A percentile compares a stretch with the other conserved stretches of the same genome.
phyloP scores from a whole-genome alignment of 2,113 vertebrate genomes.

The Pachycephala philippinensis region DNA sequence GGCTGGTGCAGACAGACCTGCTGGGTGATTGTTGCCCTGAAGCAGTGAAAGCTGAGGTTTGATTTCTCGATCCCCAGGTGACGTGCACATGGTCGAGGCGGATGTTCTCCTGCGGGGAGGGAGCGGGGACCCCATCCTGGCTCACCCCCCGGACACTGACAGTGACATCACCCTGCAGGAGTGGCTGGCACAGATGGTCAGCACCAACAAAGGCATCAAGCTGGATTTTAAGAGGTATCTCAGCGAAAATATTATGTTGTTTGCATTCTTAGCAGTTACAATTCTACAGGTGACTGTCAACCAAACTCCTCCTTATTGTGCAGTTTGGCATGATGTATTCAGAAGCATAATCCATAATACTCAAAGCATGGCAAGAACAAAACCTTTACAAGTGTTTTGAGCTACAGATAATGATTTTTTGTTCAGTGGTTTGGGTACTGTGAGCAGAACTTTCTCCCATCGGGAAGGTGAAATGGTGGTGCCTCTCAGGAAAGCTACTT shows the following conservation, averaged over 20 bases:
- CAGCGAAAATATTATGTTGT: not conserved
- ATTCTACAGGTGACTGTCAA: not conserved
- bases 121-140: conserved; percentile 83
- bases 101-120: conserved; percentile 81
- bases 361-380: not conserved
- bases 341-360: not conserved
- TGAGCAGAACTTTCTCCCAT: not conserved
- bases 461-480: not conserved
- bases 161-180: conserved; percentile 86
- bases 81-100: conserved; percentile 89
- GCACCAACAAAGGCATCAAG: conserved; percentile 86
- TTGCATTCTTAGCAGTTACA: not conserved
- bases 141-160: conserved; percentile 86
- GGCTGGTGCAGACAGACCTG: not conserved
- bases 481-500: not conserved
- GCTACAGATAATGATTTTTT: not conserved
- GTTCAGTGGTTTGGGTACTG: not conserved
- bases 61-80: conserved; percentile 65
- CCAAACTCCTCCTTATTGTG: not conserved
- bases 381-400: not conserved
- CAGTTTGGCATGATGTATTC: not conserved
- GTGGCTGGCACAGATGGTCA: conserved; percentile 77
- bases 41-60: not conserved
- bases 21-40: not conserved
- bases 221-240: conserved; percentile 94